Conservation (phyloP, 2,797 vertebrate genomes). For the Ctenopoma kingsleyae region DNA sequence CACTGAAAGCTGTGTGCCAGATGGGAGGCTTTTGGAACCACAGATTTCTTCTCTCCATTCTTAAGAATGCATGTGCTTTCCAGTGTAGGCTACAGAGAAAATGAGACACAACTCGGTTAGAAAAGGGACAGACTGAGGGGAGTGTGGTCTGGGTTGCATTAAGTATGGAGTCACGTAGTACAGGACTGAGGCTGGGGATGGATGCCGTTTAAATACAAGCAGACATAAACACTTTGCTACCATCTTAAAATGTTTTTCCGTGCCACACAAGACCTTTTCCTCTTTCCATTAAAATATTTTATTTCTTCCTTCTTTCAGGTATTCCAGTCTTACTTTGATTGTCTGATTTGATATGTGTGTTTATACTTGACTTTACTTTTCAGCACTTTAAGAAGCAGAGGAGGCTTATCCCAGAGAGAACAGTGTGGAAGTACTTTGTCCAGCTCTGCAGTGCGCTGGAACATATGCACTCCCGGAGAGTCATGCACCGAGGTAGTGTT, state of each 20-base stretch:
- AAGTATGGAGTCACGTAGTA: slow-evolving; percentile 63
- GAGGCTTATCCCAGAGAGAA: slow-evolving; percentile 97
- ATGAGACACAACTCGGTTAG: slow-evolving; percentile 66
- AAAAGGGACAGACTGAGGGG: slow-evolving; percentile 53
- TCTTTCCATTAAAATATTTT: slow-evolving; percentile 48
- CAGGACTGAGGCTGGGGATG: slow-evolving; percentile 43
- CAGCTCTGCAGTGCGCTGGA: slow-evolving; percentile 98
- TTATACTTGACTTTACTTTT: slow-evolving; percentile 44
- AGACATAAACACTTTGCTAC: slow-evolving; percentile 49
- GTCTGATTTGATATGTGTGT: slow-evolving; percentile 31
- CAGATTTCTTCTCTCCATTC: slow-evolving; percentile 66
- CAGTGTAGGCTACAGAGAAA: slow-evolving; percentile 74
- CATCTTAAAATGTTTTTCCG: slow-evolving; percentile 39
- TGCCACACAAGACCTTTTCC: slow-evolving; percentile 33
- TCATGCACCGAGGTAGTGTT: slow-evolving; percentile 95
- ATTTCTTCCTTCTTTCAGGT: slow-evolving; percentile 34
- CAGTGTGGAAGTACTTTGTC: slow-evolving; percentile 98
- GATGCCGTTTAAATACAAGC: slow-evolving; percentile 52
- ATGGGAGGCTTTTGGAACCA: slow-evolving; percentile 74
- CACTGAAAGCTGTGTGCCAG: slow-evolving; percentile 71
- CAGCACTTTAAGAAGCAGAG: slow-evolving; percentile 99
- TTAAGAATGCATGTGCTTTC: slow-evolving; percentile 79
- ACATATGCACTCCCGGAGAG: slow-evolving; percentile 97
- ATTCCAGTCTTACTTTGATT: slow-evolving; percentile 34
- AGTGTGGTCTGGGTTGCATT: slow-evolving; percentile 79